Base-by-base conservation (phyloP, 2,113 vertebrate species). In the Ochotona princeps region DNA sequence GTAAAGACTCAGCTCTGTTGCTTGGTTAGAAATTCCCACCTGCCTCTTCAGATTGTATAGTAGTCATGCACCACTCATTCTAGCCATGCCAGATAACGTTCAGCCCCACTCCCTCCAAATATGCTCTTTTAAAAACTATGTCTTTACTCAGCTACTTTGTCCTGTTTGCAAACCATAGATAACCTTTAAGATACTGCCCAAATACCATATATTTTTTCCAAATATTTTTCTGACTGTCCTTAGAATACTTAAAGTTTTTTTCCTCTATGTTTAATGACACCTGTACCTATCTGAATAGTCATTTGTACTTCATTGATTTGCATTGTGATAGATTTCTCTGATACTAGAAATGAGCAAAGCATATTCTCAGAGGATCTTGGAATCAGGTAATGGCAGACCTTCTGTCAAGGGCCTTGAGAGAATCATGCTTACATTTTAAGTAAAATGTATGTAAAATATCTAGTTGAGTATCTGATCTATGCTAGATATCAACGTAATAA, bases 151-250 rank as follows among this genome's bases (percentile, higher is more conserved):
- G 3, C 4, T 90, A 75, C 44, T 86, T 90, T 76, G 8, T 83
- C 11, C 38, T 86, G 35, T 60, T 91, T 20, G 32, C 0, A 67
- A 66, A 73, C 18, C 47, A 8, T 8, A 44, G n/a, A 61, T 8
- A 8, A 73, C 66, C 26, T 89, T 70, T 78, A 74, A 83, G 65
- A 74, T 89, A 81, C 30, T 86, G 9, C 18, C 76, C 44, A 80
- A 60, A 75, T 61, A 30, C 25, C 51, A 51, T 30, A 14, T 60
- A 6, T 65, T 44, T 28, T 49, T 92, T 32, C 38, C 38, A n/a
- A 82, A 61, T 30, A 25, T n/a, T 89, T 89, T 23, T 3, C 26
- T 32, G 15, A 49, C 32, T 89, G 21, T 15, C 8, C 26, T 75
- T 23, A 32, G 61, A 72, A 65, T 65, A 86, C 25, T 61, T 73